Base-by-base conservation (phyloP, 2,797 vertebrate genomes). In the Oceanodroma leucorhoa region DNA sequence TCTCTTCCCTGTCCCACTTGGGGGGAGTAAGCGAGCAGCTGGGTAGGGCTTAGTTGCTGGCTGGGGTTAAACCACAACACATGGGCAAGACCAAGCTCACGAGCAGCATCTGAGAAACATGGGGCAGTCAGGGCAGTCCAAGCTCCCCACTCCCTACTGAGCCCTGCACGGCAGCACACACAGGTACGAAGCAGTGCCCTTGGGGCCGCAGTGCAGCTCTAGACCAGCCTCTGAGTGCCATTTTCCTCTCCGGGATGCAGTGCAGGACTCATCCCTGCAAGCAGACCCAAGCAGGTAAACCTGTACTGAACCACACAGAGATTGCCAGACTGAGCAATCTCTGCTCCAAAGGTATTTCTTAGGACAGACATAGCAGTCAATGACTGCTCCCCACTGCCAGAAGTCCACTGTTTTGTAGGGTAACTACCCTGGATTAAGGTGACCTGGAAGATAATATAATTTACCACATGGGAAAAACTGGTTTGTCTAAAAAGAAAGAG, bases 111-210 rank as follows among this genome's bases (percentile, higher is more conserved):
- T 9, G 15, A 75, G 51, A 70, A 64, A 53, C 10, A 18, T 0
- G 1, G 17, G 9, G 10, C 32, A 72, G 34, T 24, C 27, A 32
- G 16, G 10, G 30, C 18, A 16, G 9, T 14, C 36, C 66, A 38
- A 23, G 20, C 12, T 20, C 21, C 40, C 10, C 27, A 9, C 10
- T 45, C 17, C 38, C 18, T 8, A 21, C 38, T 24, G 26, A 55
- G 11, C 7, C 7, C 14, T 0, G 14, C 20, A 20, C 27, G 27
- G 29, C 41, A 50, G 27, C 6, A 3, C 50, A 34, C 29, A 5
- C 7, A 11, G 21, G 29, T 16, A 21, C 8, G 9, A 54, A 29
- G 36, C 16, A 29, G n/a, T 11, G 8, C 30, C 40, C 36, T 30
- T 7, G 29, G 15, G 14, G 57, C 7, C 0, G 0, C 26, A 53